phyloP scores from a whole-genome alignment of 2,888 invertebrate species.

The Dolomedes plantarius region DNA sequence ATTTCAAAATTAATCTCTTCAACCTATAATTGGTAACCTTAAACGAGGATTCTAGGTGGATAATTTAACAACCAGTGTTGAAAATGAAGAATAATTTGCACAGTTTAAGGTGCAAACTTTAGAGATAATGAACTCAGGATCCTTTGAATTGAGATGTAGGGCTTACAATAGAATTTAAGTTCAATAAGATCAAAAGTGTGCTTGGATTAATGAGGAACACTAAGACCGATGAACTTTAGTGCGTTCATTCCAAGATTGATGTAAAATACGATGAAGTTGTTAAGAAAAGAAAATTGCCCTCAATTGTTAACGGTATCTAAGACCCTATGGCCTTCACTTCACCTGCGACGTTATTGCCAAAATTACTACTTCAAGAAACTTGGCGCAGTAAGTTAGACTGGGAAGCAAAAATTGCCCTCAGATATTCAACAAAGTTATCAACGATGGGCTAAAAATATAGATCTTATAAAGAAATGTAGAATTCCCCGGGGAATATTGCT shows the following conservation, averaged over 20 bases:
- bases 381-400: too few relatives aligned
- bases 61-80: not conserved
- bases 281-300: not conserved
- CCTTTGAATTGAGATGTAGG: too few relatives aligned
- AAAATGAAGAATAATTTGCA: not conserved
- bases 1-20: too few relatives aligned
- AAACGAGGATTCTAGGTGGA: not conserved
- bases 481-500: slow-evolving; percentile 3
- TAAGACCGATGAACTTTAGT: not conserved
- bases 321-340: not conserved
- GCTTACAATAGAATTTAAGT: too few relatives aligned
- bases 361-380: not conserved
- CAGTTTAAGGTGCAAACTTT: not conserved
- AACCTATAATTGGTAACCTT: too few relatives aligned
- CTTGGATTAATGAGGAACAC: not conserved
- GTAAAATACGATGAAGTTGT: not conserved
- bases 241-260: not conserved
- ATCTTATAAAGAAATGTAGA: not conserved
- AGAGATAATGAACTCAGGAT: too few relatives aligned
- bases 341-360: not conserved
- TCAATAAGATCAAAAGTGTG: not conserved
- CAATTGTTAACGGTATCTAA: not conserved
- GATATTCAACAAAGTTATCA: slow-evolving; percentile 1
- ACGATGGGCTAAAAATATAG: not conserved
- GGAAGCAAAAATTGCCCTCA: not conserved